Evolutionary conservation across 2,888 invertebrate species (phyloP).

Genomic region (Pherbina coryleti): DNA sequence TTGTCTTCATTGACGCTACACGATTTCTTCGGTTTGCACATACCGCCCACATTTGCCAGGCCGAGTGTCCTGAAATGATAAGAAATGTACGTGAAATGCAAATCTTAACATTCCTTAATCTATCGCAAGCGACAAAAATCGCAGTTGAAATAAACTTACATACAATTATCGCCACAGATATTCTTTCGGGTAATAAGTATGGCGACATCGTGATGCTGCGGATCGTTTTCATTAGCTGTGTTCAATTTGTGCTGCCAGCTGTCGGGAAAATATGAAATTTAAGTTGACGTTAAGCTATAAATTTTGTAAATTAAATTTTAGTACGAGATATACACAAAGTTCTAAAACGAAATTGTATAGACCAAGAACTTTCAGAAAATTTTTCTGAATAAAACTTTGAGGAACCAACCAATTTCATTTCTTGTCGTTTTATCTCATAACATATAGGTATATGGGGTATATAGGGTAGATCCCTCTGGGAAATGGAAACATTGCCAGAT

Average conservation of each 20-base stretch:
- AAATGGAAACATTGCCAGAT: too few species aligned
- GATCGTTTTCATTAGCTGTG: conserved; percentile 81
- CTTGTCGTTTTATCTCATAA: too few species aligned
- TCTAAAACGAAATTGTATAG: too few species aligned
- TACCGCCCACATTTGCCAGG: conserved; percentile 89
- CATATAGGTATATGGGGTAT: too few species aligned
- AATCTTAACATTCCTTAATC: conserved; percentile 26
- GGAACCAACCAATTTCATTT: too few species aligned
- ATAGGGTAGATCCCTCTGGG: too few species aligned
- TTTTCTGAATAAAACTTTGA: too few species aligned
- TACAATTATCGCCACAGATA: conserved; percentile 74
- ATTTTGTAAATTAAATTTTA: too few species aligned
- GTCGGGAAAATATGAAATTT: background rate
- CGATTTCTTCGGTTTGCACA: conserved; percentile 87
- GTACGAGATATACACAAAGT: conserved; percentile 21
- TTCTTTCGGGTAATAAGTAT: conserved; percentile 85
- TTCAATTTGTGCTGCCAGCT: conserved; percentile 84
- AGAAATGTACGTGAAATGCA: background rate
- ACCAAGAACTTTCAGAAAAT: too few species aligned
- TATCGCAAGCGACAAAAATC: conserved; percentile 49
- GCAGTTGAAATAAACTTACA: conserved; percentile 56
- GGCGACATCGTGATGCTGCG: conserved; percentile 91
- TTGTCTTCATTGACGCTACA: conserved; percentile 93
- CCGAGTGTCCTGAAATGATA: conserved; percentile 78
- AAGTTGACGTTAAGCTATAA: conserved; percentile 20